Evolutionary conservation across 2,888 invertebrate species (phyloP).

Genomic region (Colletes collaris): DNA sequence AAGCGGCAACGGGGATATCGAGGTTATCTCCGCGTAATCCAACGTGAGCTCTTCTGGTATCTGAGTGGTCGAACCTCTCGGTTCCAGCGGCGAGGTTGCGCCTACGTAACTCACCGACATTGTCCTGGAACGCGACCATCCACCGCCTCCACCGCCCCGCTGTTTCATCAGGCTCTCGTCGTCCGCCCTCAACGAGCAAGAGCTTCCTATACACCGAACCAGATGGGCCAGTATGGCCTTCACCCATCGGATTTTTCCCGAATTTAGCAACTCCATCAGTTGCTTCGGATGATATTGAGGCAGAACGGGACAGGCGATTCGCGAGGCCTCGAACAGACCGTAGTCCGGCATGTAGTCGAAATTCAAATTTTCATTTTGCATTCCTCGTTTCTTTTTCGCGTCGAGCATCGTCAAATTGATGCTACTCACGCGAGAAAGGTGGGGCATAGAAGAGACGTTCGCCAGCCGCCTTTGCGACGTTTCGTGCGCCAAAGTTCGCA

Average conservation of each 20-base stretch:
- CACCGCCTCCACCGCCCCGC: constrained; percentile 86
- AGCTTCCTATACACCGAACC: constrained; percentile 89
- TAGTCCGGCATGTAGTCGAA: constrained; percentile 96
- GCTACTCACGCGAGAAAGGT: constrained; percentile 92
- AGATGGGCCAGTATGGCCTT: constrained; percentile 99
- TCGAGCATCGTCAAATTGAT: constrained; percentile 92
- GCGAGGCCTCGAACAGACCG: constrained; percentile 97
- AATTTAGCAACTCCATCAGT: constrained; percentile 98
- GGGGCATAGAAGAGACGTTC: constrained; percentile 91
- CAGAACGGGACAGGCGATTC: constrained; percentile 98
- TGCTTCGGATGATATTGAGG: constrained; percentile 99
- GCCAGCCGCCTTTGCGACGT: constrained; percentile 88
- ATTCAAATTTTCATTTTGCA: constrained; percentile 82
- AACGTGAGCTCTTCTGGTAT: constrained; percentile 94
- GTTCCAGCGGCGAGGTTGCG: constrained; percentile 90
- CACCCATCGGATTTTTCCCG: constrained; percentile 98
- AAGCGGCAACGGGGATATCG: constrained; percentile 98
- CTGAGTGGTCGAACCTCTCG: constrained; percentile 90
- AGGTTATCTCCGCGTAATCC: constrained; percentile 97
- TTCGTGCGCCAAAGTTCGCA: constrained; percentile 88
- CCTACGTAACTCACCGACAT: constrained; percentile 94
- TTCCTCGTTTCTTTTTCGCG: constrained; percentile 86
- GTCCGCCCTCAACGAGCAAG: constrained; percentile 83
- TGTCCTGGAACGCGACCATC: constrained; percentile 94
- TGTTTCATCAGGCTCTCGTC: constrained; percentile 82